Evolutionary conservation across 2,113 vertebrate species (phyloP).

Genomic region (Bagarius yarrelli): DNA sequence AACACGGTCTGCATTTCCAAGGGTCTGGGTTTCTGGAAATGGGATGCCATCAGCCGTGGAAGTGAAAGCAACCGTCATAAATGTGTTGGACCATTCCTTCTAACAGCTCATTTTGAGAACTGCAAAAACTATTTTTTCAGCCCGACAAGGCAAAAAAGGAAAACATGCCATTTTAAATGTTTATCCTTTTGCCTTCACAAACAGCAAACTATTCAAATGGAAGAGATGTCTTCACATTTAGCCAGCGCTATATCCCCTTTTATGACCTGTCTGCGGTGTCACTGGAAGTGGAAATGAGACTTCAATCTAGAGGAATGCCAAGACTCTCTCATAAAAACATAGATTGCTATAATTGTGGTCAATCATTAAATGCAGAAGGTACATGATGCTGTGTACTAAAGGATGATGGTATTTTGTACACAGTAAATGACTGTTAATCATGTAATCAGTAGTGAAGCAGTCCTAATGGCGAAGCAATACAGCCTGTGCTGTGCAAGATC

Average conservation of each 20-base stretch:
- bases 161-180: constrained; percentile 68
- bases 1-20: constrained; percentile 82
- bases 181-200: constrained; percentile 65
- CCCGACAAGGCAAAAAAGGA: constrained; percentile 48
- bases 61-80: constrained; percentile 93
- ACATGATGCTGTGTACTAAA: constrained; percentile 51
- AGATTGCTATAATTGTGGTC: constrained; percentile 54
- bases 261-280: constrained; percentile 52
- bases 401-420: constrained; percentile 78
- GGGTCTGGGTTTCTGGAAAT: constrained; percentile 83
- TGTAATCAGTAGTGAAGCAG: constrained; percentile 93
- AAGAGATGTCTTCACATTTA: constrained; percentile 53
- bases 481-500: constrained; percentile 94
- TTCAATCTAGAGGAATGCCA: constrained; percentile 54
- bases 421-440: constrained; percentile 83
- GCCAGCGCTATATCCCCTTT: constrained; percentile 50
- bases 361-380: constrained; percentile 73
- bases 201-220: constrained; percentile 55
- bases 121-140: constrained; percentile 53
- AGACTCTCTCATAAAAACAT: constrained; percentile 61
- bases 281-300: constrained; percentile 59
- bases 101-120: constrained; percentile 56
- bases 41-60: constrained; percentile 80
- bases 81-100: constrained; percentile 81
- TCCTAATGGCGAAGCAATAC: constrained; percentile 90